Evolutionary conservation across 1,140 invertebrate genomes (phyloP).

Genomic region (Ostrea denselamellosa): DNA sequence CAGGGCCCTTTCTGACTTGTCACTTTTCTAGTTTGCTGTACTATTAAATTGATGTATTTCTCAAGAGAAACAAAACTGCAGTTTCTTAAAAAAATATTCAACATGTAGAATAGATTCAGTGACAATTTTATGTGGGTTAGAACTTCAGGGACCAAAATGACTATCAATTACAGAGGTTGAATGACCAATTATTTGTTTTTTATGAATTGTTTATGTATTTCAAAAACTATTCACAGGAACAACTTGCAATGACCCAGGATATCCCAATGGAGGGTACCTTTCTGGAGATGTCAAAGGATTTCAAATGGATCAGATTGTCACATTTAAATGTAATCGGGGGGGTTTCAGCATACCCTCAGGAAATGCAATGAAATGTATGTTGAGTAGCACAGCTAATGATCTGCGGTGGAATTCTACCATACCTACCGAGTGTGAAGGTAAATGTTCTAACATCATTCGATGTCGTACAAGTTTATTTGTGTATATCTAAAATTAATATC

Average conservation of each 20-base stretch:
- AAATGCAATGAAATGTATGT: conserved; percentile 28
- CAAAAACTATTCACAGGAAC: conserved; percentile 24
- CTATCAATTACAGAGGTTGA: too few species aligned
- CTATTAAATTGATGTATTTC: too few species aligned
- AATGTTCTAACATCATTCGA: background rate
- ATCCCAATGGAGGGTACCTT: conserved; percentile 36
- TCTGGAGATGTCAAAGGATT: conserved; percentile 20
- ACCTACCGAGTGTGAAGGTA: conserved; percentile 48
- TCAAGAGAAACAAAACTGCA: too few species aligned
- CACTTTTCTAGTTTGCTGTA: too few species aligned
- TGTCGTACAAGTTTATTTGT: too few species aligned
- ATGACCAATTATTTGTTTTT: too few species aligned
- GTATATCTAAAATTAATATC: too few species aligned
- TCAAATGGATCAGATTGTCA: conserved; percentile 39
- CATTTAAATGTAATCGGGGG: conserved; percentile 31
- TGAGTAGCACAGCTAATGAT: conserved; percentile 20
- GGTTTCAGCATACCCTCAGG: conserved; percentile 26
- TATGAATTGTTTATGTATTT: background rate
- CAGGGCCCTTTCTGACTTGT: too few species aligned
- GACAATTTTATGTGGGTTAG: too few species aligned
- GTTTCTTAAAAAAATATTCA: too few species aligned
- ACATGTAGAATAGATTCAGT: too few species aligned
- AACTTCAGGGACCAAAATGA: too few species aligned
- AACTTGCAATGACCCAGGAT: conserved; percentile 51
- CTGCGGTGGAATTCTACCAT: conserved; percentile 47